Evolutionary conservation across 2,113 vertebrate species (phyloP).

Genomic region (Sinosuthora webbiana): DNA sequence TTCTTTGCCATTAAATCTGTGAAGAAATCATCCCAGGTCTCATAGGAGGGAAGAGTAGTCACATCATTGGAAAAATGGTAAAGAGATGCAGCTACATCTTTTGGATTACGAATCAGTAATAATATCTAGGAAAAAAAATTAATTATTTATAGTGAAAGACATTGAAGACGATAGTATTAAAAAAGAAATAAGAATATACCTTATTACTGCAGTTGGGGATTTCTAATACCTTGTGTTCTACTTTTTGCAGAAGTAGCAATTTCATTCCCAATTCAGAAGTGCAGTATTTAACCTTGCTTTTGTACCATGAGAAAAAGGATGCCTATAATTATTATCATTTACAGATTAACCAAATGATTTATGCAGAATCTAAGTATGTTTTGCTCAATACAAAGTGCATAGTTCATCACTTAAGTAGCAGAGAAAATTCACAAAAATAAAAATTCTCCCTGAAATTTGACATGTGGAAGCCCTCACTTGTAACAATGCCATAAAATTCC

Average conservation of each 20-base stretch:
- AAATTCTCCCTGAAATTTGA: background rate
- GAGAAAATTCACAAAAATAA: background rate
- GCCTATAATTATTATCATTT: background rate
- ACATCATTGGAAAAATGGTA: slow-evolving; percentile 31
- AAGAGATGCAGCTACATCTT: slow-evolving; percentile 57
- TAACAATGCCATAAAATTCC: background rate
- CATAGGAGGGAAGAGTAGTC: background rate
- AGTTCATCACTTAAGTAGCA: background rate
- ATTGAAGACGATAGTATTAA: background rate
- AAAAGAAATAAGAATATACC: background rate
- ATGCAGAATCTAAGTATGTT: background rate
- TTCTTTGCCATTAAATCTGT: slow-evolving; percentile 39
- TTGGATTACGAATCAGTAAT: slow-evolving; percentile 58
- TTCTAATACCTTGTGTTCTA: background rate
- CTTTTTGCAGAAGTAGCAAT: background rate
- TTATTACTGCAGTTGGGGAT: background rate
- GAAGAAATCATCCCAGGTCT: slow-evolving; percentile 58
- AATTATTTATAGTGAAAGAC: background rate
- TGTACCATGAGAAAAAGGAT: background rate
- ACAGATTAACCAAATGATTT: background rate
- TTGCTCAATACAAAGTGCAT: background rate
- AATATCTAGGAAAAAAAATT: slow-evolving; percentile 43
- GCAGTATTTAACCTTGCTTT: background rate
- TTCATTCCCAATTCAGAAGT: background rate
- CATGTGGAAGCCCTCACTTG: background rate